Percentiles rank a stretch among this genome's conserved stretches.
phyloP scores from a whole-genome alignment of 2,113 vertebrate species.

The Haemorhous mexicanus region DNA sequence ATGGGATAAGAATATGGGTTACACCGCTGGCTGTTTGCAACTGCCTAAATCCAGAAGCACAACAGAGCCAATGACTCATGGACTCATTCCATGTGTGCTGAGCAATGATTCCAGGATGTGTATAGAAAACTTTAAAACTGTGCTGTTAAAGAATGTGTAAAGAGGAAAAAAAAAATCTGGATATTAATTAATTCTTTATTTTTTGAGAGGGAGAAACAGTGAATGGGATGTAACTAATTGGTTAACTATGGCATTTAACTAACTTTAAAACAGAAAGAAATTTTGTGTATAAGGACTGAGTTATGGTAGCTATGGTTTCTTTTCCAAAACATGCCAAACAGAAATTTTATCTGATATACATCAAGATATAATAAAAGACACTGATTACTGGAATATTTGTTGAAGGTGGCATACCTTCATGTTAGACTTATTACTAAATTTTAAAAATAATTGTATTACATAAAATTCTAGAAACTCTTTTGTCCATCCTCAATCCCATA shows the following conservation, averaged over 20 bases:
- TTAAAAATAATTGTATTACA: background rate
- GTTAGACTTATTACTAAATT: background rate
- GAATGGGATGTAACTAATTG: background rate
- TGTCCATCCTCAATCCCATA: background rate
- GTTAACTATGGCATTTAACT: background rate
- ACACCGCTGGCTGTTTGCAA: background rate
- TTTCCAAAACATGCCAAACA: background rate
- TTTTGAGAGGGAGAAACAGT: background rate
- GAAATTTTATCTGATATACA: background rate
- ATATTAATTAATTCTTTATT: background rate
- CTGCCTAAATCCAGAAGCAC: background rate
- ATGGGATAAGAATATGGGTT: background rate
- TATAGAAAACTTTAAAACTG: background rate
- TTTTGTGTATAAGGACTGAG: background rate
- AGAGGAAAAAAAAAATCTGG: background rate
- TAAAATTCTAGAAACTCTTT: background rate
- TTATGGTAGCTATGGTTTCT: background rate
- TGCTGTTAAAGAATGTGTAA: background rate
- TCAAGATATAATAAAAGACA: background rate
- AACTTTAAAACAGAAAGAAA: background rate
- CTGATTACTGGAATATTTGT: background rate
- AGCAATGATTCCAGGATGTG: background rate
- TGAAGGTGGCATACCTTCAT: background rate
- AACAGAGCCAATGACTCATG: background rate
- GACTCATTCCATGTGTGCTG: background rate